Base-by-base conservation (phyloP, 2,888 invertebrate genomes). In the Eristalis tenax region DNA sequence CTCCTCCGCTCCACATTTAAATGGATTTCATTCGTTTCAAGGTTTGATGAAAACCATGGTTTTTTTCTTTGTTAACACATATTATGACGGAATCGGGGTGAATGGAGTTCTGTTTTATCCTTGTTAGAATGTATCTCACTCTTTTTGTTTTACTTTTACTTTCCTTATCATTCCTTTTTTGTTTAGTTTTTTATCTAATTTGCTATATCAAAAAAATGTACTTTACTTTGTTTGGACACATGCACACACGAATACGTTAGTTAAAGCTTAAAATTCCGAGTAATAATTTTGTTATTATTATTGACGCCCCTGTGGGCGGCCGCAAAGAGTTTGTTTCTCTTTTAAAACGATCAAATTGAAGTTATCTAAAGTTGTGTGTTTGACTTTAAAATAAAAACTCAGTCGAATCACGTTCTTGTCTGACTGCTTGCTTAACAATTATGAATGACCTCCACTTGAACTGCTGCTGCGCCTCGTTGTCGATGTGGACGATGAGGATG, bases 361-460 rank as follows among this genome's bases (percentile, higher is more conserved):
- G 66, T 80, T 43, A 84, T 32, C 68, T 84, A 73, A 59, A 22
- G n/a, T 61, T n/a, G 32, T 68, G n/a, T 35, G 64, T 66, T 22
- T 68, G 61, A 66, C 59, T 61, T 61, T 6, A 0, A 73, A 73
- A 43, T 6, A 0, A 73, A 73, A 43, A 81, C 69, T 75, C 81
- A 81, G 81, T 85, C 64, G 50, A 11, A 85, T 80, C 22, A 56
- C 40, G 63, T 13, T 63, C 57, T 56, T 70, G n/a, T n/a, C n/a
- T n/a, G n/a, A n/a, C n/a, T 77, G 40, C 43, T 73, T 64, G 43
- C 26, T 71, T 85, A 81, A 57, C 73, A 79, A 83, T 78, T 87
- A 74, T 88, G 50, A 50, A 50, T 50, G 83, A 83, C 80, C 84
- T 79, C 80, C 84, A 76, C 71, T 88, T 76, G 86, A 81, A 66